Base-by-base conservation (phyloP, 2,113 vertebrate species). In the Pongo abelii region DNA sequence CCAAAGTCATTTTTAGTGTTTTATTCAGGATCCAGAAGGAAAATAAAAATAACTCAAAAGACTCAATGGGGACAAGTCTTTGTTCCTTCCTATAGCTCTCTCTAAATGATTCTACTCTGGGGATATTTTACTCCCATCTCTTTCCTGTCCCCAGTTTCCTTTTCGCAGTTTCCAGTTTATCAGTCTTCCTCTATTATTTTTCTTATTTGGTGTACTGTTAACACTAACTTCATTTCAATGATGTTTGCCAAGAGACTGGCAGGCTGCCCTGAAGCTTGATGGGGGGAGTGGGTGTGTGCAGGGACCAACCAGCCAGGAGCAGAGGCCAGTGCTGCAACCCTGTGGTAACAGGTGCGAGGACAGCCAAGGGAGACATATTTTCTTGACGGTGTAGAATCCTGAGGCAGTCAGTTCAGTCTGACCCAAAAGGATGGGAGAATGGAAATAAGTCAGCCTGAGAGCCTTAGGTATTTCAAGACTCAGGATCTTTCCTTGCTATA, bases 1-100 rank as follows among this genome's bases (percentile, higher is more conserved):
- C 22, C 40, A 79, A 93, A 88, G n/a, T 40, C 8, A 97, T 88
- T 97, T 83, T 78, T 46, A 40, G 52, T 80, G 57, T 78, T 95
- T 92, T 72, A 87, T 64, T 89, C 43, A 70, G 79, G 92, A 90
- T 75, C 52, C 35, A 95, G 38, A 89, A 72, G 32, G 74, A n/a
- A 92, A 92, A 92, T 43, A 69, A 69, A 35, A 87, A 38, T 48
- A 77, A 95, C 22, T 55, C 10, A 75, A 57, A 91, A 83, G 77
- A 38, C 67, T 48, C 38, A 48, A 6, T 13, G 16, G 80, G 64
- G 18, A 81, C 23, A 67, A 35, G 14, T 89, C 69, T 96, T 89
- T 95, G 59, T 18, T 61, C 35, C 30, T 92, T 93, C 78, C 43
- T 75, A 72, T 55, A 55, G 50, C 6, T 43, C 30, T 55, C 30